phyloP scores from a whole-genome alignment of 1,140 invertebrate genomes.

The Microplitis mediator region DNA sequence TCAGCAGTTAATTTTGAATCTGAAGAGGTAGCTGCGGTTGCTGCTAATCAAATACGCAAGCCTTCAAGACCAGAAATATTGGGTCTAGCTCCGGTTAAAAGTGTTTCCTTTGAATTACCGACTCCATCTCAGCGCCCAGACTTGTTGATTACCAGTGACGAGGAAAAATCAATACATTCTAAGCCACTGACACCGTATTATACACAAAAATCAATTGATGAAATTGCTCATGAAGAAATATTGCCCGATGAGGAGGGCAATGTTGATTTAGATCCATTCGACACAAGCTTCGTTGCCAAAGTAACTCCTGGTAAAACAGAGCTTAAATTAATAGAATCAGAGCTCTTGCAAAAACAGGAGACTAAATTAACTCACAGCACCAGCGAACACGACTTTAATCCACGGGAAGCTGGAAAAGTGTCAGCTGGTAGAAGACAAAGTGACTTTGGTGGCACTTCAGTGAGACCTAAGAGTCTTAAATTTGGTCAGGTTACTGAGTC shows the following conservation, averaged over 20 bases:
- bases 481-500: constrained; percentile 1
- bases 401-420: constrained; percentile 49
- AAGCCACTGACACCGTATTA: constrained; percentile 84
- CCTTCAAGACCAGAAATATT: constrained; percentile 68
- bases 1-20: constrained; percentile 41
- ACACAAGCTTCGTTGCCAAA: constrained; percentile 77
- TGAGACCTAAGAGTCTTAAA: constrained; percentile 1
- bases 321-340: constrained; percentile 74
- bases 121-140: constrained; percentile 62
- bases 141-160: constrained; percentile 66
- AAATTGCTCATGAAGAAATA: constrained; percentile 53
- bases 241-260: constrained; percentile 50
- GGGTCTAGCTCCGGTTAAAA: constrained; percentile 63
- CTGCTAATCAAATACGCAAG: constrained; percentile 49
- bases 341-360: constrained; percentile 60
- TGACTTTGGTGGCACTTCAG: constrained; percentile 39
- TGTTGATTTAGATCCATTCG: constrained; percentile 78
- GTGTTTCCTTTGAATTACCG: constrained; percentile 74
- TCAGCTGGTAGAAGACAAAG: constrained; percentile 37
- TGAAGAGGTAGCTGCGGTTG: constrained; percentile 54
- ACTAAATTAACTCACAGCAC: constrained; percentile 54
- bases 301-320: constrained; percentile 75
- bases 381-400: constrained; percentile 69
- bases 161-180: constrained; percentile 64
- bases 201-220: constrained; percentile 59